phyloP scores from a whole-genome alignment of 2,113 vertebrate species.

The Gopherus flavomarginatus region DNA sequence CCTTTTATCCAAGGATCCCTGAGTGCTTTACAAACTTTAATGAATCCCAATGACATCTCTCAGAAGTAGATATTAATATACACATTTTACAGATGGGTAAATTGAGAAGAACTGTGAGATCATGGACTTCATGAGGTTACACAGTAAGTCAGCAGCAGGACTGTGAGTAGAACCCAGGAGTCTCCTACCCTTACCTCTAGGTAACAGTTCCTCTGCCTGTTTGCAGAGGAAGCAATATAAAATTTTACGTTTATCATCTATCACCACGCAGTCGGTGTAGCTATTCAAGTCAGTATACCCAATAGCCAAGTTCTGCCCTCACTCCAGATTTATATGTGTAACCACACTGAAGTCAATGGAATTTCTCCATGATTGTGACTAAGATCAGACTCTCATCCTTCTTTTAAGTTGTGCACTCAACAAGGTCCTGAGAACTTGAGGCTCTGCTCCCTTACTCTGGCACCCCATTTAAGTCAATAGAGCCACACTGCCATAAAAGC shows the following conservation, averaged over 20 bases:
- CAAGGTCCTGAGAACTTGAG: background rate
- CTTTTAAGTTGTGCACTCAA: rapidly evolving
- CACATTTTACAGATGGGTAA: background rate
- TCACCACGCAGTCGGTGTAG: background rate
- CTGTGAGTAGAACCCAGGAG: rapidly evolving
- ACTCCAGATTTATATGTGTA: background rate
- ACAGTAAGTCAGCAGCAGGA: rapidly evolving
- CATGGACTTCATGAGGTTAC: rapidly evolving
- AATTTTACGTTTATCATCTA: background rate
- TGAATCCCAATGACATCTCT: background rate
- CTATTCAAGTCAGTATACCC: rapidly evolving
- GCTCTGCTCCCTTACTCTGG: background rate
- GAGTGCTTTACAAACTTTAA: conserved; percentile 23
- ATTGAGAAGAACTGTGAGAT: rapidly evolving
- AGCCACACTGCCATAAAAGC: background rate
- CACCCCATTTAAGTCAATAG: background rate
- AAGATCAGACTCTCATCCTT: rapidly evolving
- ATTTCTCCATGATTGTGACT: rapidly evolving
- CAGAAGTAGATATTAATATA: background rate
- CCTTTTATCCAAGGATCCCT: background rate
- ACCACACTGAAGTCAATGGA: background rate
- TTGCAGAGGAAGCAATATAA: background rate
- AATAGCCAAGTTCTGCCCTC: background rate
- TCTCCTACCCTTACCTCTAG: background rate
- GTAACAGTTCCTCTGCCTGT: background rate